A percentile compares a stretch with the other conserved stretches of the same genome.
Conservation (phyloP, 2,797 vertebrate species). For the Apodemus agrarius region DNA sequence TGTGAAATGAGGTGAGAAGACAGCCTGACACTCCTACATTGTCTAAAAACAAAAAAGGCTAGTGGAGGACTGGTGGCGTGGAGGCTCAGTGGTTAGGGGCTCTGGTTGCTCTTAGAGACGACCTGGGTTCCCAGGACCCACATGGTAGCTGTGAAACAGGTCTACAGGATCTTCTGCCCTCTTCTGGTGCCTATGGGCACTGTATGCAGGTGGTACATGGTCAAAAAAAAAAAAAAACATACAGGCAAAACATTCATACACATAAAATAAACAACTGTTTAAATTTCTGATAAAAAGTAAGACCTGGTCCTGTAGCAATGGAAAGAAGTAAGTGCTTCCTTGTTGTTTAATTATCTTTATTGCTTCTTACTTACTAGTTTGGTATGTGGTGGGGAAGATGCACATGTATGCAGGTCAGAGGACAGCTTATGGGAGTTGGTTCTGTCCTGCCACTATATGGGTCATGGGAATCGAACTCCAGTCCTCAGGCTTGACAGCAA, state of each 20-base stretch:
- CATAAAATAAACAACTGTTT: not conserved
- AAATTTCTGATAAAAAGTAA: not conserved
- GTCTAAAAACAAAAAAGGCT: not conserved
- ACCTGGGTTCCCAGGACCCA: not conserved
- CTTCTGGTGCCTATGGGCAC: not conserved
- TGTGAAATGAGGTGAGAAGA: not conserved
- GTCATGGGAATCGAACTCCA: not conserved
- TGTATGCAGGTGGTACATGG: not conserved
- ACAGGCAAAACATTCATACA: not conserved
- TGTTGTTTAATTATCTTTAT: not conserved
- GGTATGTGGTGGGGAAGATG: not conserved
- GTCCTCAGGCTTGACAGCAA: not conserved
- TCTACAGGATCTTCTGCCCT: not conserved
- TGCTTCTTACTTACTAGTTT: not conserved
- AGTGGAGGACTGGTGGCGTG: not conserved
- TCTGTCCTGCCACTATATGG: not conserved
- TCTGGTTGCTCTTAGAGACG: not conserved
- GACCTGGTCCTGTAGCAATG: not conserved
- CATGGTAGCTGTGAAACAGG: not conserved
- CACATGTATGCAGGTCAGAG: not conserved
- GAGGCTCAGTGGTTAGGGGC: not conserved
- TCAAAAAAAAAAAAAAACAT: not conserved
- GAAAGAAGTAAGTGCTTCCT: constrained; percentile 27
- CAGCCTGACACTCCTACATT: not conserved
- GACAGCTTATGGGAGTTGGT: not conserved